Conservation (phyloP, 2,797 vertebrate species). For the Halcyon leucocephala region DNA sequence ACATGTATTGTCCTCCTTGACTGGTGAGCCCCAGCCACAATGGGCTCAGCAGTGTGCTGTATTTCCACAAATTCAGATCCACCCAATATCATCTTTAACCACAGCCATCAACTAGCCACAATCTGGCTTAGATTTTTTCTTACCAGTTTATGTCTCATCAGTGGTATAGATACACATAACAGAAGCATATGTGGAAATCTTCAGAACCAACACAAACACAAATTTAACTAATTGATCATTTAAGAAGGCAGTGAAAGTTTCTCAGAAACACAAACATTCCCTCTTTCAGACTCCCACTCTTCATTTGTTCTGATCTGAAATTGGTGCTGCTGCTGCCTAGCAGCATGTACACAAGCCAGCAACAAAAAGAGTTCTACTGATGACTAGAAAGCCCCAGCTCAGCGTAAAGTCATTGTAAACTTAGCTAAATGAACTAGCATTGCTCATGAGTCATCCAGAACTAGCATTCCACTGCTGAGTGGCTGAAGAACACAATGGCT, state of each 20-base stretch:
- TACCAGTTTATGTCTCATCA: neutral
- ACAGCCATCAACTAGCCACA: neutral
- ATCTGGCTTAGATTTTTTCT: neutral
- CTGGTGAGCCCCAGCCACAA: neutral
- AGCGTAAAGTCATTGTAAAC: neutral
- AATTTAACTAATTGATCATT: neutral
- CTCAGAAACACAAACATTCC: neutral
- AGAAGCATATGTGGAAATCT: neutral
- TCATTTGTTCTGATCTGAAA: neutral
- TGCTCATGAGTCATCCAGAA: neutral
- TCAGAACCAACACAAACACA: neutral
- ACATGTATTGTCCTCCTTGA: neutral
- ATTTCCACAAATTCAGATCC: neutral
- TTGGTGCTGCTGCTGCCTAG: neutral
- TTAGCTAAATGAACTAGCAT: neutral
- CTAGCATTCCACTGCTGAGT: neutral
- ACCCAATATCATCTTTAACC: neutral
- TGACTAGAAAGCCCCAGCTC: slow-evolving; percentile 20
- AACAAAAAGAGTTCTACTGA: neutral
- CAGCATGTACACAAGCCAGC: neutral
- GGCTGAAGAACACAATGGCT: neutral
- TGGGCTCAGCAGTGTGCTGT: neutral
- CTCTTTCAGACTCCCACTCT: neutral
- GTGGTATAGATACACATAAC: neutral
- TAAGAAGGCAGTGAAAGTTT: neutral